Conservation (phyloP, 1,140 invertebrate genomes). For the Stegodyphus mimosarum region DNA sequence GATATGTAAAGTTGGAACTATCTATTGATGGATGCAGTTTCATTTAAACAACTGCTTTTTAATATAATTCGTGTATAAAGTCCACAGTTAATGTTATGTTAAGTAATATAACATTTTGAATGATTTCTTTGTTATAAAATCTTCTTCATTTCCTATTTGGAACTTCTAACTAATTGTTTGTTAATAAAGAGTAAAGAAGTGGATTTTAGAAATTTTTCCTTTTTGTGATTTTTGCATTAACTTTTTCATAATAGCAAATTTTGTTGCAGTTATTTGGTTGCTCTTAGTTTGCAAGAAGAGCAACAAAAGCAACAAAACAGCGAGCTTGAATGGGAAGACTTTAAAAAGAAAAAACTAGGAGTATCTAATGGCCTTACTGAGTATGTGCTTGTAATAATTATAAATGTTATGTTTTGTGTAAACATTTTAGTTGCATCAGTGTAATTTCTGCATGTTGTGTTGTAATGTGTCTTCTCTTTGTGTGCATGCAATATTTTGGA, state of each 20-base stretch:
- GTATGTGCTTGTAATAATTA: slow-evolving; percentile 64
- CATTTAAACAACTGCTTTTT: too few species aligned
- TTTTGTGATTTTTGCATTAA: too few species aligned
- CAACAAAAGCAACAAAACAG: slow-evolving; percentile 66
- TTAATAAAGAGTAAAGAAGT: too few species aligned
- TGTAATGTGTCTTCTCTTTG: neutral
- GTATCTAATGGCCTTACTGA: slow-evolving; percentile 64
- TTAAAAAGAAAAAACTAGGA: slow-evolving; percentile 64
- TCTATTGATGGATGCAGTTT: too few species aligned
- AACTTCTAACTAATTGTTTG: too few species aligned
- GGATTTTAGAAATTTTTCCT: too few species aligned
- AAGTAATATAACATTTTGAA: too few species aligned
- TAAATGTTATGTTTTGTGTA: neutral
- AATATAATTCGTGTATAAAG: too few species aligned
- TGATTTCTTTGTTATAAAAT: too few species aligned
- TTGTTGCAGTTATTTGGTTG: slow-evolving; percentile 69
- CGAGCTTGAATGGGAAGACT: slow-evolving; percentile 65
- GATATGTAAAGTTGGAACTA: too few species aligned
- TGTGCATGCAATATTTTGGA: neutral
- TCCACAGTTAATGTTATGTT: too few species aligned
- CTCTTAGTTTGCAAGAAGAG: slow-evolving; percentile 70
- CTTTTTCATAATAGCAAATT: slow-evolving; percentile 21
- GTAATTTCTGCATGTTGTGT: neutral
- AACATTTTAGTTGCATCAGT: neutral
- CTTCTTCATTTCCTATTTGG: too few species aligned